A percentile compares a stretch with the other conserved stretches of the same genome.
Conservation (phyloP, 2,797 vertebrate species). For the Rhabdophis nuchalis region DNA sequence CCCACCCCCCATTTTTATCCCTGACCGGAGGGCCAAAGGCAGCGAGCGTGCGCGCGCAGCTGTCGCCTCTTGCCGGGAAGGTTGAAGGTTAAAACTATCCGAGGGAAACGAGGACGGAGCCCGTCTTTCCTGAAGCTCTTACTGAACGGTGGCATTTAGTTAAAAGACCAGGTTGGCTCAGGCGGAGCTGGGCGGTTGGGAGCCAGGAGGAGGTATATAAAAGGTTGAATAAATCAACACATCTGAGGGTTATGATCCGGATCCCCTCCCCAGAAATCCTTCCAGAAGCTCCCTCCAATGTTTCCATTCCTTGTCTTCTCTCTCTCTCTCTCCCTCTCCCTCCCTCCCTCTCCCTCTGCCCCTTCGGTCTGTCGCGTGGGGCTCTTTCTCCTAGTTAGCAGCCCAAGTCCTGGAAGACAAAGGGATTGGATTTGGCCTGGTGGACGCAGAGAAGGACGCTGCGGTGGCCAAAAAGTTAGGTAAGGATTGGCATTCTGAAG, state of each 20-base stretch:
- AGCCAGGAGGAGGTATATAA: background rate
- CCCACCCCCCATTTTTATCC: background rate
- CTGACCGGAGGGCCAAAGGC: background rate
- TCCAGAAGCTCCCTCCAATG: background rate
- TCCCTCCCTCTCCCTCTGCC: background rate
- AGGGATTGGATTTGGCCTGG: slow-evolving; percentile 87
- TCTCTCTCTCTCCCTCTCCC: background rate
- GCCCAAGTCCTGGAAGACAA: slow-evolving; percentile 90
- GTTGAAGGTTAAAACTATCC: background rate
- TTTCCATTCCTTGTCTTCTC: background rate
- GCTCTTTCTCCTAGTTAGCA: slow-evolving; percentile 75
- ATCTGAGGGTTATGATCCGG: background rate
- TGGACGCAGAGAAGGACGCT: slow-evolving; percentile 82
- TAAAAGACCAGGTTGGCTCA: background rate
- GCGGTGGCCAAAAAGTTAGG: slow-evolving; percentile 86
- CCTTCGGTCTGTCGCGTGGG: background rate
- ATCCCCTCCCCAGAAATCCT: background rate
- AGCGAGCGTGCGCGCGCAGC: background rate
- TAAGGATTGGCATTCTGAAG: slow-evolving; percentile 53
- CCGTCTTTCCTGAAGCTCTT: background rate
- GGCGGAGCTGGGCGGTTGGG: background rate
- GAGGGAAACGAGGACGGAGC: background rate
- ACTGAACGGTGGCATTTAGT: background rate
- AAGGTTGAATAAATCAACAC: background rate
- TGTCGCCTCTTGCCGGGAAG: background rate